Conservation (phyloP, 2,888 invertebrate species). For the Axea sp. region DNA sequence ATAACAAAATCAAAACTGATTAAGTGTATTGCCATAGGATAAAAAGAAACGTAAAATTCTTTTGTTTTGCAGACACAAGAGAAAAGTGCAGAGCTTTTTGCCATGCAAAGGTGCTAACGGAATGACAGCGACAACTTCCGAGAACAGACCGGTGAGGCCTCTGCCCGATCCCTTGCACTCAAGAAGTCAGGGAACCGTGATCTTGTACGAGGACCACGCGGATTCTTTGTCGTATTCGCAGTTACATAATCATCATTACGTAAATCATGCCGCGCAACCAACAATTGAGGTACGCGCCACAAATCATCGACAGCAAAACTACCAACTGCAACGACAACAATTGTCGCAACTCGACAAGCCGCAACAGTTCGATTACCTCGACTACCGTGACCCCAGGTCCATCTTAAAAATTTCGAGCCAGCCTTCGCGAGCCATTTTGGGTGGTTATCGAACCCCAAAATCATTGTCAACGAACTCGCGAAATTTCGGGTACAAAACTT, state of each 20-base stretch:
- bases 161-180: slow-evolving; percentile 78
- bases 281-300: slow-evolving; percentile 70
- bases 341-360: slow-evolving; percentile 52
- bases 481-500: not conserved
- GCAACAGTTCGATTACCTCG: slow-evolving; percentile 77
- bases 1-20: too few relatives aligned
- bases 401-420: slow-evolving; percentile 74
- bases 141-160: slow-evolving; percentile 79
- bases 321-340: slow-evolving; percentile 67
- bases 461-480: slow-evolving; percentile 63
- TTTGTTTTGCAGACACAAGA: slow-evolving; percentile 86
- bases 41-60: too few relatives aligned
- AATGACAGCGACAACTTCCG: slow-evolving; percentile 78
- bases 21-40: too few relatives aligned
- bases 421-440: slow-evolving; percentile 74
- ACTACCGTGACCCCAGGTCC: slow-evolving; percentile 77
- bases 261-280: slow-evolving; percentile 71
- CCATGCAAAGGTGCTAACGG: slow-evolving; percentile 87
- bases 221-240: slow-evolving; percentile 82
- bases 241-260: slow-evolving; percentile 73
- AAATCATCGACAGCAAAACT: slow-evolving; percentile 70
- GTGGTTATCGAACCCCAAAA: slow-evolving; percentile 75
- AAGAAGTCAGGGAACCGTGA: slow-evolving; percentile 79
- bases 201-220: slow-evolving; percentile 89
- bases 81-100: slow-evolving; percentile 91